Conservation (phyloP, 2,797 vertebrate species). For the Gallirallus australis region DNA sequence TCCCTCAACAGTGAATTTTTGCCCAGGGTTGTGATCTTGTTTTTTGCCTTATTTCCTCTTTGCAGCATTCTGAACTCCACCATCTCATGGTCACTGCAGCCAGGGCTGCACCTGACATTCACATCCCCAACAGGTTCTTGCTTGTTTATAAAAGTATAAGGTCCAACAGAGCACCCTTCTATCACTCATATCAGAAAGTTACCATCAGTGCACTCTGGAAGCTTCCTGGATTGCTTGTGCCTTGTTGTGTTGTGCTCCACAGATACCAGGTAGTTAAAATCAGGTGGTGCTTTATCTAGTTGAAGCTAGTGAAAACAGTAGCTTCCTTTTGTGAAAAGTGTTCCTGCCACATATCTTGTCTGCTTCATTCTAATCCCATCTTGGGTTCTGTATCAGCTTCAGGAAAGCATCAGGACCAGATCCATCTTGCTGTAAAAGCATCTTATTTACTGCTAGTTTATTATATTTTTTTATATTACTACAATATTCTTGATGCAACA, state of each 20-base stretch:
- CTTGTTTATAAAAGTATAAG: neutral
- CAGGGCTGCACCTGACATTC: neutral
- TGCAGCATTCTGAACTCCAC: neutral
- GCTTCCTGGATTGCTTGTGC: neutral
- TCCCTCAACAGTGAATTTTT: neutral
- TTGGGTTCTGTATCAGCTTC: neutral
- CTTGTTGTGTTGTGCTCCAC: neutral
- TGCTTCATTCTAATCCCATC: neutral
- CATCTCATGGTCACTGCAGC: neutral
- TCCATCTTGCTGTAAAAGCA: neutral
- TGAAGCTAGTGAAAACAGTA: neutral
- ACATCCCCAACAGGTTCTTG: accelerated
- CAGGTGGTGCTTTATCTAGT: neutral
- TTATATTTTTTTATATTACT: neutral
- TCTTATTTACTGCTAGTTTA: neutral
- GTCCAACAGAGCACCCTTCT: neutral
- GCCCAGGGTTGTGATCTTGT: neutral
- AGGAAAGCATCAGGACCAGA: neutral
- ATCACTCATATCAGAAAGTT: neutral
- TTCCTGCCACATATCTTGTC: neutral
- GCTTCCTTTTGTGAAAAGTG: neutral
- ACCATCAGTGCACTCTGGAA: neutral
- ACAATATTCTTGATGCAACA: neutral
- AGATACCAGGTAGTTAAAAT: neutral
- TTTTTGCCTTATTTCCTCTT: neutral